These are phyloP conservation scores for Chamaea fasciata DNA, from an alignment of 2,113 vertebrate species.

Conservation along the genomic window DNA sequence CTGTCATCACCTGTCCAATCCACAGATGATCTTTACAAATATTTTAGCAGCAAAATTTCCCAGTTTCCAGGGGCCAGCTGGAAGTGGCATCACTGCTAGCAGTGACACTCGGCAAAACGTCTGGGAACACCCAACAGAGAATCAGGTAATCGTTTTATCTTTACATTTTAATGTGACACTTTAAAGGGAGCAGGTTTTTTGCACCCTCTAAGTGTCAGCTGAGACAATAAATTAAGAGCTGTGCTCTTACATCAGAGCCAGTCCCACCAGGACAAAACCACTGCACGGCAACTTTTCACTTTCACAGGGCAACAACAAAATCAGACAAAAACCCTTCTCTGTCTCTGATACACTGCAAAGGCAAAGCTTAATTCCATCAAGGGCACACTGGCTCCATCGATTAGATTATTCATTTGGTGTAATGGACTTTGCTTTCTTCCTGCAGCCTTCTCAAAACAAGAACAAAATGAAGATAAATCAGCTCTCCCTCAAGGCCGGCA, in stretches of 20 bases:
- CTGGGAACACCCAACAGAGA: neutral
- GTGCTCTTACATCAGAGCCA: neutral
- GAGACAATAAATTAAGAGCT: neutral
- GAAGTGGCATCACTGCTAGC: neutral
- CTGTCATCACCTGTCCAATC: neutral
- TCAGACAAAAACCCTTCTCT: neutral
- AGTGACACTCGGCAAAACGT: neutral
- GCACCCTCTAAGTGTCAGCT: neutral
- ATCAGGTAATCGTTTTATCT: neutral
- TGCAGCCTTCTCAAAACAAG: slow-evolving; percentile 37
- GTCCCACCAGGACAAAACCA: neutral
- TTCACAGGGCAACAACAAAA: neutral
- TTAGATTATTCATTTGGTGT: slow-evolving; percentile 57
- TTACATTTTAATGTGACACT: neutral
- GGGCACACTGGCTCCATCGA: slow-evolving; percentile 46
- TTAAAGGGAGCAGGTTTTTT: neutral
- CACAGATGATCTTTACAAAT: neutral
- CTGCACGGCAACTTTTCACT: neutral
- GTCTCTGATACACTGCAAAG: neutral
- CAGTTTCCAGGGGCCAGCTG: neutral
- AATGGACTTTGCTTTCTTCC: slow-evolving; percentile 52
- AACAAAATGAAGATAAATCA: slow-evolving; percentile 51
- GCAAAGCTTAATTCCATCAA: slow-evolving; percentile 57
- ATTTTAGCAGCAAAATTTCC: neutral
- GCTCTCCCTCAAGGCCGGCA: slow-evolving; percentile 21